Evolutionary conservation across 64 coral and sea anemone species (phyloP), one percentile per base, ranked within the genome.

Genomic region (Montipora efflorescens): DNA sequence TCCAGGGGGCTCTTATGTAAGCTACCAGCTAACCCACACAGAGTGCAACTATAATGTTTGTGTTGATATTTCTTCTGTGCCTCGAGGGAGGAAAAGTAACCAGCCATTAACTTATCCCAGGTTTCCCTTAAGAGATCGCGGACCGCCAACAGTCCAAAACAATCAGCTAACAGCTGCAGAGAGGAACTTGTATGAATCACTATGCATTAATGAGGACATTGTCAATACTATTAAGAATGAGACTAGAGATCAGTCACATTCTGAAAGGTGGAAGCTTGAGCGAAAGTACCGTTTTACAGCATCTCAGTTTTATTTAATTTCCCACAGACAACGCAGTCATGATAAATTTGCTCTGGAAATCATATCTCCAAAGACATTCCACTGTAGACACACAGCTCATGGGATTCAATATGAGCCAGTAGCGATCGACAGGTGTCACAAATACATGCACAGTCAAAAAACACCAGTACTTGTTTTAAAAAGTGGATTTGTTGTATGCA

Each of bases 401-500:
- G 89, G 89, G 15, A 82, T 58, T 8, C 74, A 82, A 91, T 91
- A 91, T 59, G 89, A 92, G 45, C 69, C 81, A 75, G 68, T 61
- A 15, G 90, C 80, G 2, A 59, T 92, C 12, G 21, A 45, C 12
- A 73, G 25, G 15, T 92, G 77, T 75, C 64, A 92, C 12, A 92
- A 92, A 75, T 84, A 74, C 48, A 84, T 85, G 80, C 53, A 59
- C 48, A 92, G 23, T 13, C 43, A 22, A 76, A 57, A 75, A 55
- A 85, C 88, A 72, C 93, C 82, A 57, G 72, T 87, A 16, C 15
- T 49, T 19, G 88, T 87, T 51, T 59, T 87, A 0, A 90, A 67
- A 16, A 51, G 93, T 87, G 93, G 93, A 44, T 61, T 90, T 36
- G 57, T 90, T 78, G 79, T 95, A 4, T 94, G 12, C 43, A 59